Evolutionary conservation across 2,797 vertebrate species (phyloP).

Genomic region (Sebastes taczanowskii): DNA sequence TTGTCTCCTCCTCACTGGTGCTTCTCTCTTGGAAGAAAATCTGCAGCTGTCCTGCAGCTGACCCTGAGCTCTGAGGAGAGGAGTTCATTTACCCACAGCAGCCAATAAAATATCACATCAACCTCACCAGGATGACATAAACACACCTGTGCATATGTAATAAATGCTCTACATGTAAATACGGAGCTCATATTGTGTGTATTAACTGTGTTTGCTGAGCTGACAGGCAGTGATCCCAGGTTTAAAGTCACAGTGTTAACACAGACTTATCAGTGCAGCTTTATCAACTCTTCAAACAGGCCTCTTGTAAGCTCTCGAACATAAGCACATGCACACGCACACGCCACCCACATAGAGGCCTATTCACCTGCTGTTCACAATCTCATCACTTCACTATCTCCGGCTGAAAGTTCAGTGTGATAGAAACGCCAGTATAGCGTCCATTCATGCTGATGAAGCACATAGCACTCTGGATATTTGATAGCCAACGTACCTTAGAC

Average conservation of each 20-base stretch:
- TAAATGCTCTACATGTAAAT: background rate
- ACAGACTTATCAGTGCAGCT: slow-evolving; percentile 61
- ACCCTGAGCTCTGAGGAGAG: background rate
- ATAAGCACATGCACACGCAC: slow-evolving; percentile 16
- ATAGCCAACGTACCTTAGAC: background rate
- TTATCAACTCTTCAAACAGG: slow-evolving; percentile 65
- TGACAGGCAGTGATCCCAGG: background rate
- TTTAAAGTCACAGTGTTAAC: slow-evolving; percentile 20
- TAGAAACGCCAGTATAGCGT: background rate
- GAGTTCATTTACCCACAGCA: background rate
- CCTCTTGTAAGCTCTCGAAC: slow-evolving; percentile 51
- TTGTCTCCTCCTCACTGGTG: background rate
- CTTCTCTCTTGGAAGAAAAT: background rate
- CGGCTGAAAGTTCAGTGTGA: background rate
- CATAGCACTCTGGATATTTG: background rate
- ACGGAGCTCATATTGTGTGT: slow-evolving; percentile 12
- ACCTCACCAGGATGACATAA: background rate
- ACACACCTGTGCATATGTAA: background rate
- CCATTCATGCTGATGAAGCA: background rate
- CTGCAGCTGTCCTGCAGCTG: background rate
- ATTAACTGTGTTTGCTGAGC: slow-evolving; percentile 40
- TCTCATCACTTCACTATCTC: slow-evolving; percentile 4
- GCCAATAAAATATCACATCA: background rate
- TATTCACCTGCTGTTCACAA: slow-evolving; percentile 1
- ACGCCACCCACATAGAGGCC: slow-evolving; percentile 7